A percentile compares a stretch with the other conserved stretches of the same genome.
Evolutionary conservation across 2,888 invertebrate species (phyloP).

Genomic region (Nomada flava): DNA sequence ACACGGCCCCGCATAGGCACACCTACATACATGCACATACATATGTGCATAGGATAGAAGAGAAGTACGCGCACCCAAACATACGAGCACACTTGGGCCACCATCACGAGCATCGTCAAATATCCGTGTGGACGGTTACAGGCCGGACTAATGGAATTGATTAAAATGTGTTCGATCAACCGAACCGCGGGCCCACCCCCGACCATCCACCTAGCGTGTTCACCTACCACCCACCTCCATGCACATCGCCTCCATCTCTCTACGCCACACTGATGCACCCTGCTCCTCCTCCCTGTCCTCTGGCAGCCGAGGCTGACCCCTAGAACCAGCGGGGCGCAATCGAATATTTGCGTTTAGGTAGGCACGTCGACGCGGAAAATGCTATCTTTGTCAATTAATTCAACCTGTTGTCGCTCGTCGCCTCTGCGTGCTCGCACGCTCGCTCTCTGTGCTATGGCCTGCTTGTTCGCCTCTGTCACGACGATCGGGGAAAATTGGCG

Average conservation of each 20-base stretch:
- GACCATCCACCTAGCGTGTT: constrained; percentile 56
- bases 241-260: constrained; percentile 50
- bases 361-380: constrained; percentile 81
- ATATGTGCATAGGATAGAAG: not conserved
- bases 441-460: not conserved
- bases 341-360: constrained; percentile 82
- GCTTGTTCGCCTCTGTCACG: constrained; percentile 32
- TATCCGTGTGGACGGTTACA: constrained; percentile 75
- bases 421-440: constrained; percentile 11
- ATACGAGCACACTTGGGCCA: constrained; percentile 31
- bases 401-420: constrained; percentile 80
- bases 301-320: constrained; percentile 49
- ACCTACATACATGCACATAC: not conserved
- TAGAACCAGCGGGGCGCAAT: constrained; percentile 73
- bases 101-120: constrained; percentile 71
- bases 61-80: constrained; percentile 40
- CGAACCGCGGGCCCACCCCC: constrained; percentile 76
- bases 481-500: constrained; percentile 77
- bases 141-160: constrained; percentile 83
- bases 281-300: constrained; percentile 12
- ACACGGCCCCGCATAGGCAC: not conserved
- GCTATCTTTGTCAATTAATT: constrained; percentile 83
- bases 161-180: constrained; percentile 84
- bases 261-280: constrained; percentile 34
- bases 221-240: constrained; percentile 48